Base-by-base conservation (phyloP, 2,797 vertebrate species). In the Sparidentex hasta region DNA sequence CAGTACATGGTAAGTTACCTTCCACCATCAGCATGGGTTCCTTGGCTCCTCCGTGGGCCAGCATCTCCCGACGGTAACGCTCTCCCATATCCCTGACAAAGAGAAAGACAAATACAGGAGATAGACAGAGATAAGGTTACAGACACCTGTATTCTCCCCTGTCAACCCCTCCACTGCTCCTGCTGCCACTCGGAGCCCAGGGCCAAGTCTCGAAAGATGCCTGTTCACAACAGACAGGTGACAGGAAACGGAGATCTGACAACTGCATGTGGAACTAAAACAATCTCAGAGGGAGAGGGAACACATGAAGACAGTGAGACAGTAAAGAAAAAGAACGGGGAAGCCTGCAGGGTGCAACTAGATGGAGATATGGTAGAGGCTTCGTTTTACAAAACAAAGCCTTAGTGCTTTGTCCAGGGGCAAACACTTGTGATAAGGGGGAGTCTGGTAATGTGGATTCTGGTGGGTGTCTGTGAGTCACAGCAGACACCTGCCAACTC, bases 21-120 rank as follows among this genome's bases (percentile, higher is more conserved):
- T 99, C 95, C 65, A 99, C 97, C 98, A 99, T 97, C 77, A 97
- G 94, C 91, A 97, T 95, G 71, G 98, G 98, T 82, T 98, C 97
- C 89, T 96, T 98, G 77, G 96, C 96, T 77, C 98, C 98, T 0
- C 98, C 98, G 0, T 99, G 96, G 9, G 97, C 96, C 91, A 99
- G 94, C 98, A 99, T 98, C 94, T 99, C 97, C 85, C 94, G 92
- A 5, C 98, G 97, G 80, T 99, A 99, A 79, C 96, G 97, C 76
- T 99, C 98, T 27, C 98, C 98, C 75, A 97, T 97, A n/a, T 95
- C 95, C 96, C 98, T 99, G 90, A 67, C 20, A 79, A 87, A 87
- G 87, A 71, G 66, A 81, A 16, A 82, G 87, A 88, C 81, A 84
- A 67, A 75, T 29, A 58, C 46, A 76, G 38, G n/a, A 92, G 18